phyloP scores from a whole-genome alignment of 2,113 vertebrate genomes.

The Corythaixoides concolor region DNA sequence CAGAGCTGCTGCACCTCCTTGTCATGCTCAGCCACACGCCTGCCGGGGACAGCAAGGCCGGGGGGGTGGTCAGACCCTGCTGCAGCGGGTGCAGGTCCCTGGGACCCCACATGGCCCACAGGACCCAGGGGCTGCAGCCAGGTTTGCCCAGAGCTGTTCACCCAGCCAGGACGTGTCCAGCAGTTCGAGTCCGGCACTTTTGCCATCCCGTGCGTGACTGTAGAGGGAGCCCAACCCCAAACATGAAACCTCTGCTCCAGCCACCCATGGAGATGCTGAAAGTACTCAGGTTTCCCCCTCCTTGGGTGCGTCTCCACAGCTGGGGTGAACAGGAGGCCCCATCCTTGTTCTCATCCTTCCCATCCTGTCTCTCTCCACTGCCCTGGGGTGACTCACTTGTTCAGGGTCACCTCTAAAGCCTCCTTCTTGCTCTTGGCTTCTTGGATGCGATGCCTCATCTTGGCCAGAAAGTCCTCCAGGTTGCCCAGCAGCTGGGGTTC shows the following conservation, averaged over 20 bases:
- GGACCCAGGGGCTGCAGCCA: not conserved
- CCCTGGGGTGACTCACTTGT: constrained; percentile 63
- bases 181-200: not conserved
- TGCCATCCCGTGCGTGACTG: not conserved
- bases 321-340: not conserved
- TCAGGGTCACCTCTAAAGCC: constrained; percentile 67
- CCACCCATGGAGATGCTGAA: not conserved
- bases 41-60: not conserved
- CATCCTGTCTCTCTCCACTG: fast-evolving
- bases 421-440: constrained; percentile 59
- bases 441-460: constrained; percentile 70
- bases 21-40: constrained; percentile 69
- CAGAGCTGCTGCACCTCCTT: constrained; percentile 73
- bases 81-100: not conserved
- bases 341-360: not conserved
- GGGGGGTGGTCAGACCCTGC: not conserved
- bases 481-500: constrained; percentile 73
- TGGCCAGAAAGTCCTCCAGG: constrained; percentile 74
- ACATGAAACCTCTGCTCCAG: not conserved
- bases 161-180: not conserved
- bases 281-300: not conserved
- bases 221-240: constrained; percentile 28
- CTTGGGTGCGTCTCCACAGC: fast-evolving
- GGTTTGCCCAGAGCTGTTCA: fast-evolving
- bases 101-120: not conserved